These are phyloP conservation scores for Elmis aenea DNA, from an alignment of 2,888 invertebrate species.

Conservation along the genomic window DNA sequence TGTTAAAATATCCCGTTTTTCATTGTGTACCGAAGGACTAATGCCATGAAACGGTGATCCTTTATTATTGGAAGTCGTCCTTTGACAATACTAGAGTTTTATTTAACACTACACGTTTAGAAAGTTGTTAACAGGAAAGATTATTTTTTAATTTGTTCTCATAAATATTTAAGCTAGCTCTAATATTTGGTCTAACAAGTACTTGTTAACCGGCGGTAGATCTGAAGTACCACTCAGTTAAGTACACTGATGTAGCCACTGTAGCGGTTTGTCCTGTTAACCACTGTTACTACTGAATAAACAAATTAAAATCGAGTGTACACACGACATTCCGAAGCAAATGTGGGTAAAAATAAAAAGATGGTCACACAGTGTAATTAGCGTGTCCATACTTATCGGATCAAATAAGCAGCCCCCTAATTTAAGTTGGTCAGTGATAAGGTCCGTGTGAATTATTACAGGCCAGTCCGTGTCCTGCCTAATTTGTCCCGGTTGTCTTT, in stretches of 20 bases:
- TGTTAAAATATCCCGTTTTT: too few relatives aligned
- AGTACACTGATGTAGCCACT: constrained; percentile 27
- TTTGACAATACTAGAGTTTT: too few relatives aligned
- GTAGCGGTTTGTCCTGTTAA: constrained; percentile 22
- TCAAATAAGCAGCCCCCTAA: constrained; percentile 15
- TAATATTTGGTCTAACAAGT: constrained; percentile 9
- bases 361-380: constrained; percentile 9
- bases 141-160: too few relatives aligned
- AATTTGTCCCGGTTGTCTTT: constrained; percentile 44
- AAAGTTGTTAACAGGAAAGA: too few relatives aligned
- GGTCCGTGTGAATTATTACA: constrained; percentile 42
- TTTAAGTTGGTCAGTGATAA: constrained; percentile 25
- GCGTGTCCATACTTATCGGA: constrained; percentile 15
- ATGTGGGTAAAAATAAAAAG: not conserved
- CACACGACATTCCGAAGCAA: constrained; percentile 12
- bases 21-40: too few relatives aligned
- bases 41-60: too few relatives aligned
- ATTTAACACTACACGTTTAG: too few relatives aligned
- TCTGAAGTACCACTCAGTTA: constrained; percentile 27
- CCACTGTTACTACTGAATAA: constrained; percentile 16
- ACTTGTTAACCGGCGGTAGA: constrained; percentile 23
- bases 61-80: too few relatives aligned
- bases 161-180: too few relatives aligned
- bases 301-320: constrained; percentile 16
- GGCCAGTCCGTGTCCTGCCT: constrained; percentile 43